phyloP scores from a whole-genome alignment of 2,888 invertebrate genomes.

The Trypoxylon attenuatum region DNA sequence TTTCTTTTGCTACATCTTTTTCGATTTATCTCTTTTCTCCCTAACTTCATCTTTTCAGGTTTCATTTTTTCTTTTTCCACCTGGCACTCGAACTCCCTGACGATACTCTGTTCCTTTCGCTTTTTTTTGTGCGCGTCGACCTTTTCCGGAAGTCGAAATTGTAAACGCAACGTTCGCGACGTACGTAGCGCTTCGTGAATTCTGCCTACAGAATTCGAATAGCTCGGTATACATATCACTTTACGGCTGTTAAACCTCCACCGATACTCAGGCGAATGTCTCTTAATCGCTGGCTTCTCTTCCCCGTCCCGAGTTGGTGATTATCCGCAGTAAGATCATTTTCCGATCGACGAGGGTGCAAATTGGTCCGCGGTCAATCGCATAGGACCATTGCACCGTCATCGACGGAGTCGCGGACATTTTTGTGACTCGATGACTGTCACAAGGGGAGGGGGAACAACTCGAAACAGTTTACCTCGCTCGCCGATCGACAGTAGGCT shows the following conservation, averaged over 20 bases:
- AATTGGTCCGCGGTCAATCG: no score
- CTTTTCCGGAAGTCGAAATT: slow-evolving; percentile 49
- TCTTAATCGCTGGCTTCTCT: slow-evolving; percentile 38
- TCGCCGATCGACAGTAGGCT: slow-evolving; percentile 57
- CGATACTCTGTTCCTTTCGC: slow-evolving; percentile 28
- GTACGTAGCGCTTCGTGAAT: slow-evolving; percentile 56
- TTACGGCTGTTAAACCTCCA: slow-evolving; percentile 32
- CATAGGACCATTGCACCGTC: no score
- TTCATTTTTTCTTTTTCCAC: slow-evolving; percentile 27
- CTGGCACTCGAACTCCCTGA: slow-evolving; percentile 23
- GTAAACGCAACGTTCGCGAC: slow-evolving; percentile 50
- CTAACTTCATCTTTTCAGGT: slow-evolving; percentile 20
- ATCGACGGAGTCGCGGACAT: no score
- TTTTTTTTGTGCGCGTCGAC: slow-evolving; percentile 45
- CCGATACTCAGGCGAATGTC: slow-evolving; percentile 11
- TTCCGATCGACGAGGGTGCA: no score
- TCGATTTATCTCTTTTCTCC: slow-evolving; percentile 22
- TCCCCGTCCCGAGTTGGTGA: slow-evolving; percentile 21
- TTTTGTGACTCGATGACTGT: no score
- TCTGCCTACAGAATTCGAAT: slow-evolving; percentile 30
- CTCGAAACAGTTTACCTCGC: slow-evolving; percentile 52
- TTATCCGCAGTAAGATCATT: background rate
- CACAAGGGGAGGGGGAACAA: slow-evolving; percentile 50
- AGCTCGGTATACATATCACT: slow-evolving; percentile 28
- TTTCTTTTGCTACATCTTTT: no score